phyloP scores from a whole-genome alignment of 2,113 vertebrate species.

The Hypanus sabinus region DNA sequence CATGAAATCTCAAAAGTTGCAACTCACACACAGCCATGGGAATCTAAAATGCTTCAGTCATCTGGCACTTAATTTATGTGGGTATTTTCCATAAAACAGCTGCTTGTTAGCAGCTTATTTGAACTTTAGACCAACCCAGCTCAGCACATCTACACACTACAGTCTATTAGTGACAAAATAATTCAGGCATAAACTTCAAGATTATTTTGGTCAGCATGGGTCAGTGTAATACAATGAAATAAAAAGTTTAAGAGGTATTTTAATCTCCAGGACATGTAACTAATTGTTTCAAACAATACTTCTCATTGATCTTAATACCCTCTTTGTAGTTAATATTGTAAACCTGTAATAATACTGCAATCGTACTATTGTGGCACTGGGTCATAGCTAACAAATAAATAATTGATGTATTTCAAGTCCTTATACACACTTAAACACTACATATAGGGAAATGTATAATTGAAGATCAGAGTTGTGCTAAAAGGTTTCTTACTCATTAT shows the following conservation, averaged over 20 bases:
- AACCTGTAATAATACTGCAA: background rate
- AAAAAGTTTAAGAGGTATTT: background rate
- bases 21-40: background rate
- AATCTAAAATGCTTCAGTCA: background rate
- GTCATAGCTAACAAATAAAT: background rate
- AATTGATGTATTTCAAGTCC: background rate
- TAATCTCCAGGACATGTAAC: background rate
- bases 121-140: background rate
- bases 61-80: background rate
- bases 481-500: background rate
- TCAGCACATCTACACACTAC: background rate
- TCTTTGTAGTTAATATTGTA: background rate
- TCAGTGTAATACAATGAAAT: background rate
- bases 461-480: background rate
- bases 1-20: background rate
- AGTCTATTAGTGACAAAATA: background rate
- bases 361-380: background rate
- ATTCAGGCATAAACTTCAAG: background rate
- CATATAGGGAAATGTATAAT: background rate
- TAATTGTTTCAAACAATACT: background rate
- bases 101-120: background rate
- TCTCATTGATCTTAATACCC: background rate
- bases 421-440: background rate
- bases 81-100: slow-evolving; percentile 10
- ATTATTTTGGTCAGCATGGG: background rate